These are phyloP conservation scores for Sussaba pulchella DNA, from an alignment of 2,888 invertebrate genomes.

Conservation along the genomic window DNA sequence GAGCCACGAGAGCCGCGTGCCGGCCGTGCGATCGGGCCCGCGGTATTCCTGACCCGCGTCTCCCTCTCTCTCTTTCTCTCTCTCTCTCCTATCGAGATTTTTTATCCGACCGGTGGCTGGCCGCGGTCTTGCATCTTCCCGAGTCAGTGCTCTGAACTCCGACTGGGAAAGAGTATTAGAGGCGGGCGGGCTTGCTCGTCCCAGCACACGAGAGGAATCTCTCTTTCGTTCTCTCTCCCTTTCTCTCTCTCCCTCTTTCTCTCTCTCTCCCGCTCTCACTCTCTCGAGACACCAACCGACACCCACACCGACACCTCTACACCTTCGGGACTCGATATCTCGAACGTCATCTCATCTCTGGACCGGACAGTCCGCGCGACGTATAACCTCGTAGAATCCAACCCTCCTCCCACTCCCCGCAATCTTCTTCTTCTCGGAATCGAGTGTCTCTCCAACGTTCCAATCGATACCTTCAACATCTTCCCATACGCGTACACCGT, in stretches of 20 bases:
- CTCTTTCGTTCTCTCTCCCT: slow-evolving; percentile 11
- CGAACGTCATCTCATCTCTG: slow-evolving; percentile 59
- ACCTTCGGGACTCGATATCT: slow-evolving; percentile 44
- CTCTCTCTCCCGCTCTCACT: slow-evolving; percentile 15
- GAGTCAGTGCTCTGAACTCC: slow-evolving; percentile 39
- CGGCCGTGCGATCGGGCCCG: slow-evolving; percentile 46
- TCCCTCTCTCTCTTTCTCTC: slow-evolving; percentile 36
- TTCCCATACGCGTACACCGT: neutral
- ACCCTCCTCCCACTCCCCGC: neutral
- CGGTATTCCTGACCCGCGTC: slow-evolving; percentile 29
- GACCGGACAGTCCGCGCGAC: slow-evolving; percentile 36
- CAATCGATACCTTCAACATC: slow-evolving; percentile 34
- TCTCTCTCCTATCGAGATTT: slow-evolving; percentile 14
- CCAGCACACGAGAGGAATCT: slow-evolving; percentile 19
- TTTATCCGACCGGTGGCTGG: slow-evolving; percentile 21
- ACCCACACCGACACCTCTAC: slow-evolving; percentile 50
- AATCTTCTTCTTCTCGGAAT: slow-evolving; percentile 17
- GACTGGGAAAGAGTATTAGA: slow-evolving; percentile 19
- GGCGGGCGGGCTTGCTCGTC: slow-evolving; percentile 20
- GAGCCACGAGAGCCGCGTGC: slow-evolving; percentile 54
- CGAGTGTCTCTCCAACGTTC: slow-evolving; percentile 27
- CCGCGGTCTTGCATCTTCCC: neutral
- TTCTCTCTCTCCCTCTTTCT: slow-evolving; percentile 7
- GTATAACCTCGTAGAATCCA: slow-evolving; percentile 1
- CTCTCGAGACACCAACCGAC: slow-evolving; percentile 20